Percentiles rank a stretch among this genome's conserved stretches.
Evolutionary conservation across 2,888 invertebrate species (phyloP).

Genomic region (Priocnemis perturbator): DNA sequence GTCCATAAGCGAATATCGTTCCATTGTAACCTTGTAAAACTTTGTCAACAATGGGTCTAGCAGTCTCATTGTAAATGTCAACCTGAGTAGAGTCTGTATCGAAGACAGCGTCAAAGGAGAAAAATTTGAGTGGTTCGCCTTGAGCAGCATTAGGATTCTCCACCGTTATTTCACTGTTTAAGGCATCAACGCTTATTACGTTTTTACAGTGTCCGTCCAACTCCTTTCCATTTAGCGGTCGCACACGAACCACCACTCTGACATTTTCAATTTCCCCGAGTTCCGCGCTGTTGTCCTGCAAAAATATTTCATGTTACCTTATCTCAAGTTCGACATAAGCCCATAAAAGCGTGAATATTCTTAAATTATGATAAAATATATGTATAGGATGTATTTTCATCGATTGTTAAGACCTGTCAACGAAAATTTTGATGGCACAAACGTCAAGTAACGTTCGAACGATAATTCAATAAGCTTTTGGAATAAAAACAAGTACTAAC

Average conservation of each 20-base stretch:
- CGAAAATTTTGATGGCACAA: slow-evolving; percentile 11
- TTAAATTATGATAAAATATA: slow-evolving; percentile 10
- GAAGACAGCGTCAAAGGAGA: slow-evolving; percentile 97
- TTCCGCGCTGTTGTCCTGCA: slow-evolving; percentile 76
- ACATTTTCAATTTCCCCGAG: slow-evolving; percentile 92
- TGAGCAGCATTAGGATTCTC: slow-evolving; percentile 83
- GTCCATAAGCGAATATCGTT: slow-evolving; percentile 92
- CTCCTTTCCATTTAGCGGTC: slow-evolving; percentile 94
- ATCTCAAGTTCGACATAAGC: not conserved
- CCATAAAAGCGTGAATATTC: not conserved
- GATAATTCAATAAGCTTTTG: not conserved
- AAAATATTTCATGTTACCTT: slow-evolving; percentile 18
- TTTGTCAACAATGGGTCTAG: slow-evolving; percentile 97
- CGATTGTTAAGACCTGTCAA: not conserved
- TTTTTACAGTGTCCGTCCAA: slow-evolving; percentile 82
- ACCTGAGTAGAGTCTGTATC: slow-evolving; percentile 90
- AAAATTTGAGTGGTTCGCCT: slow-evolving; percentile 89
- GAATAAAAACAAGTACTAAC: slow-evolving; percentile 49
- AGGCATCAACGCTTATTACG: slow-evolving; percentile 86
- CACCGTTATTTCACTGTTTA: slow-evolving; percentile 87
- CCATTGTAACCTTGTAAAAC: slow-evolving; percentile 98
- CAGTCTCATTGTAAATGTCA: slow-evolving; percentile 97
- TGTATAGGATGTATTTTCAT: not conserved
- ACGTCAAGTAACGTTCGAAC: slow-evolving; percentile 12
- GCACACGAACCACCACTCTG: slow-evolving; percentile 94